Conservation (phyloP, 1,140 invertebrate genomes). For the Formica exsecta region DNA sequence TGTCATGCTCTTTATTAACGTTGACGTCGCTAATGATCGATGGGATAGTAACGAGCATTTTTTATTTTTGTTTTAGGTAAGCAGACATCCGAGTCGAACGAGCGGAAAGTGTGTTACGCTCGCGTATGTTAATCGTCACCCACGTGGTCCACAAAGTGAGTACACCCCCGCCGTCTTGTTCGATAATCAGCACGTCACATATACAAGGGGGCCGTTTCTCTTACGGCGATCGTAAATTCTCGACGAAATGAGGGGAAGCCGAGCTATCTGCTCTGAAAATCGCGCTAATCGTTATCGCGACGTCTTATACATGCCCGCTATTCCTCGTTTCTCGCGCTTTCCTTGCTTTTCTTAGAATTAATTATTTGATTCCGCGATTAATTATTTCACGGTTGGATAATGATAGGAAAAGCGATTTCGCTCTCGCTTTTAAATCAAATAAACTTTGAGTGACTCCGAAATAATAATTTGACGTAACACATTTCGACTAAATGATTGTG, state of each 20-base stretch:
- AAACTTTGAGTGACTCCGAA: neutral
- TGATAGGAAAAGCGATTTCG: slow-evolving; percentile 39
- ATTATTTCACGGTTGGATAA: slow-evolving; percentile 58
- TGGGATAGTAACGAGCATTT: slow-evolving; percentile 49
- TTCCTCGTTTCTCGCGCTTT: slow-evolving; percentile 39
- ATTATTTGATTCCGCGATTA: slow-evolving; percentile 60
- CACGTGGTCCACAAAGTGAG: slow-evolving; percentile 42
- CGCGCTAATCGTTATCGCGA: slow-evolving; percentile 36
- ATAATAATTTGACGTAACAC: slow-evolving; percentile 2
- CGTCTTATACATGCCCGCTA: slow-evolving; percentile 25
- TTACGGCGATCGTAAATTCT: slow-evolving; percentile 34
- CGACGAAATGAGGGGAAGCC: slow-evolving; percentile 19
- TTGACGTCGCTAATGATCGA: slow-evolving; percentile 54
- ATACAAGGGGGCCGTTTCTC: slow-evolving; percentile 5
- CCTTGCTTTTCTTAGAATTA: slow-evolving; percentile 45
- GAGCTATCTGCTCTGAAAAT: slow-evolving; percentile 25
- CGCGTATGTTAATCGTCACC: slow-evolving; percentile 5
- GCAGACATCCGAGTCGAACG: slow-evolving; percentile 64
- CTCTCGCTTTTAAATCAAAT: slow-evolving; percentile 8
- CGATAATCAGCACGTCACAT: slow-evolving; percentile 52
- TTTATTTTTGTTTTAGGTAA: slow-evolving; percentile 83
- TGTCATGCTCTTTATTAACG: slow-evolving; percentile 56
- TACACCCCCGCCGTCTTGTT: slow-evolving; percentile 22
- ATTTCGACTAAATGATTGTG: neutral
- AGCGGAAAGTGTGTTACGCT: neutral